Evolutionary conservation across 1,140 invertebrate species (phyloP).

Genomic region (Drosophila oshimai): DNA sequence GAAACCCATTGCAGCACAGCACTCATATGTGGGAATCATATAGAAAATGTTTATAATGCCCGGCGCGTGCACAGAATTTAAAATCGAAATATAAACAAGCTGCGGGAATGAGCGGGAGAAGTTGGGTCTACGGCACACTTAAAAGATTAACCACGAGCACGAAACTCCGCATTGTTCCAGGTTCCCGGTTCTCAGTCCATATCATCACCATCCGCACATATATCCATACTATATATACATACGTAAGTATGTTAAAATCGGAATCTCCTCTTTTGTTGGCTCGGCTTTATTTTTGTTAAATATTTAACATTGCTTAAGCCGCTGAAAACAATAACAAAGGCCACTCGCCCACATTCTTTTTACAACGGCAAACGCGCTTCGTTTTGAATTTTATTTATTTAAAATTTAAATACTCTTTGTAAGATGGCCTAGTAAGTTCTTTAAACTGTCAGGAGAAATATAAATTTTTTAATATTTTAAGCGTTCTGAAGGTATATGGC

Average conservation of each 20-base stretch:
- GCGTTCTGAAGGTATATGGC: too few relatives aligned
- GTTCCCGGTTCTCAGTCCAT: conserved; percentile 16
- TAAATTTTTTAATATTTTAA: too few relatives aligned
- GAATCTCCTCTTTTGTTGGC: conserved; percentile 50
- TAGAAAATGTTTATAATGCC: conserved; percentile 65
- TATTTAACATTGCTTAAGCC: conserved; percentile 74
- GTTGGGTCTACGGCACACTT: conserved; percentile 54
- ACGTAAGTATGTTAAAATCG: conserved; percentile 44
- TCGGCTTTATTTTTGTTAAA: conserved; percentile 67
- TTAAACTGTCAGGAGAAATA: neutral
- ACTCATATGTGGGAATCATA: conserved; percentile 26
- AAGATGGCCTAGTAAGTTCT: too few relatives aligned
- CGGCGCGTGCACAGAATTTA: conserved; percentile 71
- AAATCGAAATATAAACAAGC: conserved; percentile 68
- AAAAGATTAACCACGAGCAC: conserved; percentile 73
- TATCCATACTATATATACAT: conserved; percentile 10
- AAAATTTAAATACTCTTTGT: conserved; percentile 24
- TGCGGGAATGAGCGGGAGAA: neutral
- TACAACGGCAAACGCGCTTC: conserved; percentile 41
- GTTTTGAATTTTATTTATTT: conserved; percentile 31
- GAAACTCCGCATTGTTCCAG: conserved; percentile 36
- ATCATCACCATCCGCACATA: neutral
- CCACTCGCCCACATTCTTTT: conserved; percentile 26
- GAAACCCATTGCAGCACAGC: neutral
- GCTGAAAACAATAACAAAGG: conserved; percentile 64